A percentile compares a stretch with the other conserved stretches of the same genome.
phyloP scores from a whole-genome alignment of 2,113 vertebrate genomes.

The Cisticola juncidis region DNA sequence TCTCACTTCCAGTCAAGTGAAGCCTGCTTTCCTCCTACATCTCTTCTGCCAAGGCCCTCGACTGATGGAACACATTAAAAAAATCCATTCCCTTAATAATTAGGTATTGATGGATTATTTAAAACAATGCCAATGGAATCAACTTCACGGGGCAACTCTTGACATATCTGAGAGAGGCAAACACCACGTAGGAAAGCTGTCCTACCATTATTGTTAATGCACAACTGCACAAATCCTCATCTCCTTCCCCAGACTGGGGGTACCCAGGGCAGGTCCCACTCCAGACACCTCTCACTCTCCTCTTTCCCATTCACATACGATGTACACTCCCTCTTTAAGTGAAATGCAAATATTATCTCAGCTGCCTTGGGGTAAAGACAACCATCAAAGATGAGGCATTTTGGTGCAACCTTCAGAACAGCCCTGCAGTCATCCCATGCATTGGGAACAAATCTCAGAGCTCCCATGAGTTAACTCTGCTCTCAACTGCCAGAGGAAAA shows the following conservation, averaged over 20 bases:
- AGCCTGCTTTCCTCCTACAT: background rate
- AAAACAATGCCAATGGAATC: background rate
- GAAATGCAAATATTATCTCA: background rate
- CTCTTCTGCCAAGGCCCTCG: background rate
- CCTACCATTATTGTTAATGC: background rate
- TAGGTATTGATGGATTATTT: background rate
- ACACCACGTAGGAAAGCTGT: background rate
- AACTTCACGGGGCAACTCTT: background rate
- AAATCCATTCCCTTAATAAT: background rate
- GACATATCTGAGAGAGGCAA: background rate
- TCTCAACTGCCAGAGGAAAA: background rate
- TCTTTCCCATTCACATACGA: background rate
- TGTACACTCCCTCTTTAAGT: background rate
- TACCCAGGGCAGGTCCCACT: background rate
- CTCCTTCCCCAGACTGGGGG: background rate
- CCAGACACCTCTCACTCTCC: background rate
- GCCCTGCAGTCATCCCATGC: rapidly evolving
- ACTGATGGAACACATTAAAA: background rate
- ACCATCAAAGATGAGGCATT: background rate
- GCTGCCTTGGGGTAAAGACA: background rate
- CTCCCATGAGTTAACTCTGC: background rate
- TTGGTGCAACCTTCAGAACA: background rate
- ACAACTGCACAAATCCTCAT: background rate
- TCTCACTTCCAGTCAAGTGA: background rate
- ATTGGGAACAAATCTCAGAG: background rate